Evolutionary conservation across 2,113 vertebrate species (phyloP).

Genomic region (Myotis yumanensis): DNA sequence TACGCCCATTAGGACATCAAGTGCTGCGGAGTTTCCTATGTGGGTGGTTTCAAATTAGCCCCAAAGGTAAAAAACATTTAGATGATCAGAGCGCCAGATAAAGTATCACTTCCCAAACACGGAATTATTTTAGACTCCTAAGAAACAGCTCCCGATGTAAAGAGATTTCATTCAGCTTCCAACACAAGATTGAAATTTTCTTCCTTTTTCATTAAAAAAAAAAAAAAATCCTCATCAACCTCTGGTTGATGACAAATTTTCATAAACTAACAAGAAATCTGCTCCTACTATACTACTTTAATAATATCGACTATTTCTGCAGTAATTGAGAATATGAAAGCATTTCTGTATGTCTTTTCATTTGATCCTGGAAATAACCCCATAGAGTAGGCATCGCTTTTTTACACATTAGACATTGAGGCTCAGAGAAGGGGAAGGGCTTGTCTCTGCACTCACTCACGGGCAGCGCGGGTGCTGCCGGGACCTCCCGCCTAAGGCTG

Average conservation of each 20-base stretch:
- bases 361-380: neutral
- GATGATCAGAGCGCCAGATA: neutral
- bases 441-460: neutral
- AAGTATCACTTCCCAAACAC: slow-evolving; percentile 23
- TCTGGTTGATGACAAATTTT: neutral
- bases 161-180: slow-evolving; percentile 24
- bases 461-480: accelerated
- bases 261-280: slow-evolving; percentile 30
- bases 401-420: neutral
- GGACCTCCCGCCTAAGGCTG: neutral
- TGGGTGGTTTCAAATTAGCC: slow-evolving; percentile 17
- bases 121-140: slow-evolving; percentile 8
- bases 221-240: neutral
- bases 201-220: neutral
- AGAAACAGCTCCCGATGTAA: neutral
- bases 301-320: neutral
- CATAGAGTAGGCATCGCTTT: neutral
- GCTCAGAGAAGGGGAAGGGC: neutral
- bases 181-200: neutral
- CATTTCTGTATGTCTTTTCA: neutral
- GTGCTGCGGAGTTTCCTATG: neutral
- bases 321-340: slow-evolving; percentile 19
- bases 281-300: neutral
- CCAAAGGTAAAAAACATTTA: slow-evolving; percentile 32
- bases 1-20: neutral